Evolutionary conservation across 1,140 invertebrate species (phyloP), one percentile per base, ranked within the genome.

Genomic region (Papilio dardanus): DNA sequence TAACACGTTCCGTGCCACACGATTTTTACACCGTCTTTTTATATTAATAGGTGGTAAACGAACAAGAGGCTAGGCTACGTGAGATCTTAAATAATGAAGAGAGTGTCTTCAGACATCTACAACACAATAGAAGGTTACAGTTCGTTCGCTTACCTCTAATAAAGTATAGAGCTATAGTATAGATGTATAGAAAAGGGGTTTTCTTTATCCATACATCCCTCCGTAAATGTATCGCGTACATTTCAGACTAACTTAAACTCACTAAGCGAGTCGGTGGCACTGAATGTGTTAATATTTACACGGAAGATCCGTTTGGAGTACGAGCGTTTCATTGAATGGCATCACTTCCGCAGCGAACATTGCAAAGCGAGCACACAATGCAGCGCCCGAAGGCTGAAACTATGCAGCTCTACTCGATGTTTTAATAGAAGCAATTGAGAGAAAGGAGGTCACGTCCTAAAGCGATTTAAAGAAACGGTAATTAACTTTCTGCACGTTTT

Each of bases 331-430:
- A 67, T 65, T 74, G 33, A 71, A 71, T 50, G 10, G 28, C 21
- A 76, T 37, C 42, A 78, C 77, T 83, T 83, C 82, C 82, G 79
- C 62, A 77, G 37, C 67, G 8, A 50, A n/a, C 21, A 24, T 24
- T 28, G 54, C 21, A 28, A 58, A 58, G 50, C 21, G 21, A 24
- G 19, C 24, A 58, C 5, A 58, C 54, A 58, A 58, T 58, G 0
- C 24, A 58, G 4, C 24, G 21, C 54, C 54, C 54, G 54, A 58
- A 58, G 67, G 35, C 35, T 69, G 6, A 68, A 69, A 69, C 67
- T 37, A 58, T 54, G 21, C 12, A 58, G 54, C 21, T 46, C 37
- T 24, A 37, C 12, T n/a, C 14, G 58, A 50, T 50, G 58, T 65
- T 58, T 30, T 74, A 54, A 74, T 74, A 62, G 65, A 74, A 74